Evolutionary conservation across 2,888 invertebrate species (phyloP).

Genomic region (Limnephilus rhombicus): DNA sequence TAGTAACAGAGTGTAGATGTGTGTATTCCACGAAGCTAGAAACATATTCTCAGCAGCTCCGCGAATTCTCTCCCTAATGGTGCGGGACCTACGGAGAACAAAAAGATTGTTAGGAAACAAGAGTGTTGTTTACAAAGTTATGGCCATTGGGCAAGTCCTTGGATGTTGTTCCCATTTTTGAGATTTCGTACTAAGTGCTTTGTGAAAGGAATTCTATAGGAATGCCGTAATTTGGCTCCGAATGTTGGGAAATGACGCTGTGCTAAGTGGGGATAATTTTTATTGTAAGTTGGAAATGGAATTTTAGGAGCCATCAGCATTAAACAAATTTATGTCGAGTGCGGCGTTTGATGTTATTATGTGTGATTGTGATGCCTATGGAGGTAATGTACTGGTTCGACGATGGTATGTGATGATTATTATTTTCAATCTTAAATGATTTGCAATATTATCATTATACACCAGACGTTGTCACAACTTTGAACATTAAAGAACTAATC

Average conservation of each 20-base stretch:
- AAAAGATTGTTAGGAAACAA: slow-evolving; percentile 51
- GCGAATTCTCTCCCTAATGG: slow-evolving; percentile 22
- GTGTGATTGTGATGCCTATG: not conserved
- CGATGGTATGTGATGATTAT: no score
- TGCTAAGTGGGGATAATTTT: not conserved
- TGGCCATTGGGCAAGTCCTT: slow-evolving; percentile 38
- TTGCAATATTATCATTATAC: no score
- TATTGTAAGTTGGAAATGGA: not conserved
- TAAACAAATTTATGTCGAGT: not conserved
- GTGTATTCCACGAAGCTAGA: not conserved
- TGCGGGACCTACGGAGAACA: slow-evolving; percentile 22
- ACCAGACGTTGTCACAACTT: no score
- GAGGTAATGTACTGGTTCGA: no score
- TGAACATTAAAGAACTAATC: not conserved
- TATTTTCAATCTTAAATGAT: no score
- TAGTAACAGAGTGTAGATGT: not conserved
- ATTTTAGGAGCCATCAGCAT: not conserved
- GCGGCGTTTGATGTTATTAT: not conserved
- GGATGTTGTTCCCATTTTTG: slow-evolving; percentile 29
- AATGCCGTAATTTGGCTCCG: slow-evolving; percentile 41
- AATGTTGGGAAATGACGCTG: not conserved
- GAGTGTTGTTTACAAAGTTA: slow-evolving; percentile 57
- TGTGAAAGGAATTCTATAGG: slow-evolving; percentile 29
- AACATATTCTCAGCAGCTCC: slow-evolving; percentile 29
- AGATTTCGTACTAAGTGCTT: slow-evolving; percentile 54